Evolutionary conservation across 1,140 invertebrate genomes (phyloP).

Genomic region (Aphidius ervi): DNA sequence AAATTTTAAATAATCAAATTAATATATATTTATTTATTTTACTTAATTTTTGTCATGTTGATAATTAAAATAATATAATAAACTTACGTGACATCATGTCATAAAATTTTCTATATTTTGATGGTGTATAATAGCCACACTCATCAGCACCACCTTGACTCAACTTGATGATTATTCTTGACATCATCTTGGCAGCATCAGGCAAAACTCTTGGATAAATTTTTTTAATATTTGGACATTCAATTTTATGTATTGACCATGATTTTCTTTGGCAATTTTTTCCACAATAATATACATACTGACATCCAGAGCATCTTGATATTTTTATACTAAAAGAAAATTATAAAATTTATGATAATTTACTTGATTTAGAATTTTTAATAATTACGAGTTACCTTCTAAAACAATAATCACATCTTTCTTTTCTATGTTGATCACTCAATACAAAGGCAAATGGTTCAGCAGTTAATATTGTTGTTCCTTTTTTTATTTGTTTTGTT

Average conservation of each 20-base stretch:
- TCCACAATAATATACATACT: constrained; percentile 76
- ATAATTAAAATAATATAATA: background rate
- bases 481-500: constrained; percentile 38
- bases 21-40: background rate
- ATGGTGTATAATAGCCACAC: constrained; percentile 64
- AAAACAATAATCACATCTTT: constrained; percentile 62
- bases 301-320: constrained; percentile 72
- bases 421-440: constrained; percentile 55
- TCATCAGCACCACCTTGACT: constrained; percentile 62
- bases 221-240: constrained; percentile 69
- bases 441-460: constrained; percentile 62
- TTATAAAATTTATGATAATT: constrained; percentile 25
- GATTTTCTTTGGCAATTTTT: constrained; percentile 68
- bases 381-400: constrained; percentile 45
- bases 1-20: constrained; percentile 34
- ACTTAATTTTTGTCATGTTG: too few species aligned
- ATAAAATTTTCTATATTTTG: constrained; percentile 69
- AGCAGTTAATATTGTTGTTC: constrained; percentile 54
- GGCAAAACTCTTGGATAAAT: constrained; percentile 64
- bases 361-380: constrained; percentile 14
- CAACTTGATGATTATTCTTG: constrained; percentile 68
- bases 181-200: constrained; percentile 69
- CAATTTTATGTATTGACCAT: constrained; percentile 73
- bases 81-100: constrained; percentile 83
- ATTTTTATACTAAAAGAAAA: constrained; percentile 60